Percentiles rank a stretch among this genome's conserved stretches.
These are phyloP conservation scores for Drosophila obscura DNA, from an alignment of 1,140 invertebrate genomes.

Conservation along the genomic window DNA sequence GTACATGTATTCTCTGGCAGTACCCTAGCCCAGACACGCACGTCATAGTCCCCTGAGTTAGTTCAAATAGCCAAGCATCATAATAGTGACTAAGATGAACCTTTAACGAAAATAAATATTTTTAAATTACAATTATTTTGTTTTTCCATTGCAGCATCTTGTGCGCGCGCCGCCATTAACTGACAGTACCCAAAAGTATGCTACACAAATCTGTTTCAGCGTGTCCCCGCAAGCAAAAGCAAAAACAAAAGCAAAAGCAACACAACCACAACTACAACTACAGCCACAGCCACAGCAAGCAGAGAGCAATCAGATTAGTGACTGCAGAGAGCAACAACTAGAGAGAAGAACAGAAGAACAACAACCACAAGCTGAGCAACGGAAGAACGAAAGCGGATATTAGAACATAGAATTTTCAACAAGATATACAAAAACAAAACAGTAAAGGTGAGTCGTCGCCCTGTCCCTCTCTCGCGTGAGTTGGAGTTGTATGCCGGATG, in stretches of 20 bases:
- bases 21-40: slow-evolving; percentile 19
- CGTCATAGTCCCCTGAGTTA: slow-evolving; percentile 10
- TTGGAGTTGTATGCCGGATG: slow-evolving; percentile 12
- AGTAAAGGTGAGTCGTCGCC: slow-evolving; percentile 54
- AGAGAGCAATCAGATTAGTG: slow-evolving; percentile 38
- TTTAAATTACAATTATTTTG: slow-evolving; percentile 5
- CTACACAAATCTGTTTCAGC: slow-evolving; percentile 66
- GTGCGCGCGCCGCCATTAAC: slow-evolving; percentile 61
- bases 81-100: slow-evolving; percentile 10
- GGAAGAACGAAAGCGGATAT: slow-evolving; percentile 24
- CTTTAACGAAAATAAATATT: slow-evolving; percentile 2
- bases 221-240: slow-evolving; percentile 50
- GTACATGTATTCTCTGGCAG: slow-evolving; percentile 3
- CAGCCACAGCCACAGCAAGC: slow-evolving; percentile 34
- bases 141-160: slow-evolving; percentile 68
- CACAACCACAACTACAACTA: slow-evolving; percentile 22
- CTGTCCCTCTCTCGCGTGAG: slow-evolving; percentile 7
- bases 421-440: slow-evolving; percentile 41
- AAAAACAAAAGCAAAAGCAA: slow-evolving; percentile 24
- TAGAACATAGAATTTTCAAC: slow-evolving; percentile 47
- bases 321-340: slow-evolving; percentile 40
- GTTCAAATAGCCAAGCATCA: slow-evolving; percentile 19
- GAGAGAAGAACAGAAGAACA: slow-evolving; percentile 7
- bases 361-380: slow-evolving; percentile 18
- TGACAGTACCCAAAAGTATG: slow-evolving; percentile 73